These are phyloP conservation scores for Drosophila arawakana DNA, from an alignment of 1,140 invertebrate species.

Conservation along the genomic window DNA sequence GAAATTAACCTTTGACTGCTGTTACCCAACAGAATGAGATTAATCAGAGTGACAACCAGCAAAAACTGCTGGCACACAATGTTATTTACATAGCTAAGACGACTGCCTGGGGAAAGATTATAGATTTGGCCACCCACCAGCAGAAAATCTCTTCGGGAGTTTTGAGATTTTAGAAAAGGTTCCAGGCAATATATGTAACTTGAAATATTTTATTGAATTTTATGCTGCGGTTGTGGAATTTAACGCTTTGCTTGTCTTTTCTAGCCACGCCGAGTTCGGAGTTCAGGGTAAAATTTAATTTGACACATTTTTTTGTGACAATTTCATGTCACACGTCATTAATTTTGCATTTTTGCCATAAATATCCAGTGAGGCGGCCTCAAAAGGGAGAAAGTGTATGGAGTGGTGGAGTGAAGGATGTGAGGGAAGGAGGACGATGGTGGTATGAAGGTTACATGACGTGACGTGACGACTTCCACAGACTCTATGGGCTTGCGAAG, in stretches of 20 bases:
- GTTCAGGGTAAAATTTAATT: conserved; percentile 53
- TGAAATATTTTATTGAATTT: conserved; percentile 53
- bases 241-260: conserved; percentile 39
- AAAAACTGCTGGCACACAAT: background rate
- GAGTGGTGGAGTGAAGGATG: background rate
- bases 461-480: conserved; percentile 16
- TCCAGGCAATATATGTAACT: conserved; percentile 14
- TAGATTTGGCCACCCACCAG: background rate
- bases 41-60: background rate
- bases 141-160: background rate
- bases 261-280: background rate
- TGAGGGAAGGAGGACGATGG: background rate
- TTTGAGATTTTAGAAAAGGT: background rate
- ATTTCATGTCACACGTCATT: conserved; percentile 79
- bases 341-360: conserved; percentile 79
- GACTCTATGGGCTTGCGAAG: conserved; percentile 37
- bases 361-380: conserved; percentile 58
- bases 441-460: conserved; percentile 11
- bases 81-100: background rate
- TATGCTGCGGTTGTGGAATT: conserved; percentile 38
- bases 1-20: background rate
- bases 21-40: background rate
- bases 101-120: background rate
- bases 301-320: conserved; percentile 67
- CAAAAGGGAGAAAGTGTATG: background rate